phyloP scores from a whole-genome alignment of 2,797 vertebrate genomes.

The Eurystomus glaucurus region DNA sequence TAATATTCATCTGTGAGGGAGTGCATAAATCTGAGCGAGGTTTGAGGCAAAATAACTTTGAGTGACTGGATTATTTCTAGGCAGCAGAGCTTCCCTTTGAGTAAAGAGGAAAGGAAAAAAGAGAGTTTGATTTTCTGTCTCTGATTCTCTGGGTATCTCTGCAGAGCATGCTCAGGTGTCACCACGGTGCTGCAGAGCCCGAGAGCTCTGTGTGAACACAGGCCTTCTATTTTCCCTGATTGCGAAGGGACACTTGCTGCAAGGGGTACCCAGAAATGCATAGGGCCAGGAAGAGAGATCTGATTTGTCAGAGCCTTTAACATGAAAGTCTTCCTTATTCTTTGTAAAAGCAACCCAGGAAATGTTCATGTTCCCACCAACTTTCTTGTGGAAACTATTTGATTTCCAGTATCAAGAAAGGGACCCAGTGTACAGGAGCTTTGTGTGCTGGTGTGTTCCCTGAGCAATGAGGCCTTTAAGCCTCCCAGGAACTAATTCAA shows the following conservation, averaged over 20 bases:
- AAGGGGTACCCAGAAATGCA: background rate
- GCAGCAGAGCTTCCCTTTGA: background rate
- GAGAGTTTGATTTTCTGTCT: background rate
- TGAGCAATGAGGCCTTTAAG: background rate
- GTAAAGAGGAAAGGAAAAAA: background rate
- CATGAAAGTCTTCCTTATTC: background rate
- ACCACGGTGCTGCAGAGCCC: background rate
- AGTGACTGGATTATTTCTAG: background rate
- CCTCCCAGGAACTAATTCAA: background rate
- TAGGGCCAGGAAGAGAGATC: background rate
- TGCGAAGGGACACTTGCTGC: background rate
- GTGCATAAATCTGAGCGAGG: background rate
- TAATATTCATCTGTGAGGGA: background rate
- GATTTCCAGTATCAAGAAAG: background rate
- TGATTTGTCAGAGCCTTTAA: background rate
- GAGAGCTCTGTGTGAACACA: fast-evolving
- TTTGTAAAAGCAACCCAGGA: background rate
- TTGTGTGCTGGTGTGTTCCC: background rate
- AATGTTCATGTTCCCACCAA: too few species aligned
- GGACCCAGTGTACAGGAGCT: fast-evolving
- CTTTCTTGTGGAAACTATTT: fast-evolving
- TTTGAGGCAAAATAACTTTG: background rate
- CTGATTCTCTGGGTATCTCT: background rate
- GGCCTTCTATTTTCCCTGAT: background rate
- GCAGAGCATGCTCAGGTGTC: background rate